These are phyloP conservation scores for Omphaloscelis lunosa DNA, from an alignment of 2,888 invertebrate species.

Conservation along the genomic window DNA sequence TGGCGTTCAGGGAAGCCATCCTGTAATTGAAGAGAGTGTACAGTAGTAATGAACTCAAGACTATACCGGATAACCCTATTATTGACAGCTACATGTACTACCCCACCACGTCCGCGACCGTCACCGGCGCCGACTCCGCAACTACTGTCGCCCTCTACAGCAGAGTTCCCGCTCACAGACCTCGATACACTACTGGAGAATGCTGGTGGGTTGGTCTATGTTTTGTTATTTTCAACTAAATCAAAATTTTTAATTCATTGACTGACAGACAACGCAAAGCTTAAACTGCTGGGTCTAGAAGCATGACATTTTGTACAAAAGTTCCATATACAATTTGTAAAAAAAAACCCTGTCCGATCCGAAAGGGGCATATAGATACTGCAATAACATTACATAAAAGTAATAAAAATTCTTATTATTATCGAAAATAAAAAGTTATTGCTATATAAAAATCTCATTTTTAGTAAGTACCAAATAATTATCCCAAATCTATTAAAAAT, in stretches of 20 bases:
- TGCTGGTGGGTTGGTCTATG: conserved; percentile 77
- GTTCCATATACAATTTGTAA: too few relatives aligned
- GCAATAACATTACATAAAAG: too few relatives aligned
- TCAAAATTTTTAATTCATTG: background rate
- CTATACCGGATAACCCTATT: background rate
- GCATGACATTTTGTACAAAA: background rate
- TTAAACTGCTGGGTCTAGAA: background rate
- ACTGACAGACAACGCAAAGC: background rate
- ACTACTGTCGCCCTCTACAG: conserved; percentile 70
- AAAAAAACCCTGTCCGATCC: too few relatives aligned
- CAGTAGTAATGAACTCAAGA: background rate
- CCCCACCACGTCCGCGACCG: conserved; percentile 51
- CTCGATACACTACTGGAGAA: conserved; percentile 81
- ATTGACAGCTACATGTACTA: conserved; percentile 42
- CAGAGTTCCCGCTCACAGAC: conserved; percentile 72
- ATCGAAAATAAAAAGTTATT: too few relatives aligned
- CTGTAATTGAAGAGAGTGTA: background rate
- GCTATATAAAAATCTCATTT: too few relatives aligned
- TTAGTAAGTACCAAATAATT: too few relatives aligned
- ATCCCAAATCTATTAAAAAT: too few relatives aligned
- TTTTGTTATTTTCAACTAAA: background rate
- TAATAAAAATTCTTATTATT: too few relatives aligned
- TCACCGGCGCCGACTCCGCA: conserved; percentile 64
- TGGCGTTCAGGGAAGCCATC: background rate
- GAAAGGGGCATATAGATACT: too few relatives aligned